Percentiles rank a stretch among this genome's conserved stretches.
phyloP scores from a whole-genome alignment of 2,888 invertebrate genomes.

The Ypsolopha scabrella region DNA sequence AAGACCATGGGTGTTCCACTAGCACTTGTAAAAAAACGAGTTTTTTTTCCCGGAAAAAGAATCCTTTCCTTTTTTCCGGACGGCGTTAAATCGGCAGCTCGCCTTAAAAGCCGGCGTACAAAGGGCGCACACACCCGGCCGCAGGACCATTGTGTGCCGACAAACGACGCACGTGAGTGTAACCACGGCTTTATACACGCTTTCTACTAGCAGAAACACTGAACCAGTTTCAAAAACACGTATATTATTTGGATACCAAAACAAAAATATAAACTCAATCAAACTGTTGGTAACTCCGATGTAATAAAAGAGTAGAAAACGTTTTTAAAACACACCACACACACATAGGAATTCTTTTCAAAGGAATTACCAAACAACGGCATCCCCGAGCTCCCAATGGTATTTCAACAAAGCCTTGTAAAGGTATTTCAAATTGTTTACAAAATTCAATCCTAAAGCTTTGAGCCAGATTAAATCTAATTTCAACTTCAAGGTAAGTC shows the following conservation, averaged over 20 bases:
- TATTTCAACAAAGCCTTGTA: slow-evolving; percentile 67
- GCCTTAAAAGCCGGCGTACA: slow-evolving; percentile 43
- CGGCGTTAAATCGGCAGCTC: slow-evolving; percentile 26
- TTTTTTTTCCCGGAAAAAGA: too few species aligned
- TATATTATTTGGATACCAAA: background rate
- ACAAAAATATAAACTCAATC: background rate
- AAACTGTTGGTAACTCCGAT: background rate
- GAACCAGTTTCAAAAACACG: background rate
- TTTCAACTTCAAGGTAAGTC: slow-evolving; percentile 70
- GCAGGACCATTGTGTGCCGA: slow-evolving; percentile 28
- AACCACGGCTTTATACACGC: slow-evolving; percentile 2
- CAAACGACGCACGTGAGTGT: slow-evolving; percentile 10
- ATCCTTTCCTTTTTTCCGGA: slow-evolving; percentile 19
- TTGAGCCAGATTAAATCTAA: slow-evolving; percentile 70
- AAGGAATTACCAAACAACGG: slow-evolving; percentile 64
- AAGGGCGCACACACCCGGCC: slow-evolving; percentile 43
- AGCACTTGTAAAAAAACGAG: too few species aligned
- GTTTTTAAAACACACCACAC: slow-evolving; percentile 29
- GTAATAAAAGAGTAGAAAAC: background rate
- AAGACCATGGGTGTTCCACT: too few species aligned
- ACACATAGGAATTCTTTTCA: slow-evolving; percentile 61
- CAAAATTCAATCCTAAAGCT: slow-evolving; percentile 70
- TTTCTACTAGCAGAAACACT: background rate
- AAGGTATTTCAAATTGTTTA: slow-evolving; percentile 70
- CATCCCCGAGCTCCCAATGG: slow-evolving; percentile 58